Percentiles rank a stretch among this genome's conserved stretches.
phyloP scores from a whole-genome alignment of 2,888 invertebrate species.

The Chloroclystis v-ata region DNA sequence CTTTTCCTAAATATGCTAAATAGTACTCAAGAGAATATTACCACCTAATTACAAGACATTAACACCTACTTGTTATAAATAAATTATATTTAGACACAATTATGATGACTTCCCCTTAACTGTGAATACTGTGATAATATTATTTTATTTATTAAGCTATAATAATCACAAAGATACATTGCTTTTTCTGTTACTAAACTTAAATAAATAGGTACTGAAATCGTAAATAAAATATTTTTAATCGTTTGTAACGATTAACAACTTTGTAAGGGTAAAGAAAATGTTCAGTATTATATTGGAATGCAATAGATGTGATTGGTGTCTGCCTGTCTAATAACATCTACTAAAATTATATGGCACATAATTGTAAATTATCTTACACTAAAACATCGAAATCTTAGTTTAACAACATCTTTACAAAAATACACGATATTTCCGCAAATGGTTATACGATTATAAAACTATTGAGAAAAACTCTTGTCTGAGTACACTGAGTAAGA shows the following conservation, averaged over 20 bases:
- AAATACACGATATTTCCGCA: conserved; percentile 48
- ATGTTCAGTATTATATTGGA: conserved; percentile 37
- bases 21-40: conserved; percentile 15
- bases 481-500: conserved; percentile 3
- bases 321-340: conserved; percentile 19
- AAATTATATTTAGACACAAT: conserved; percentile 35
- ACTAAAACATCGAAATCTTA: conserved; percentile 21
- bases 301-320: conserved; percentile 40
- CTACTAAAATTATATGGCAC: conserved; percentile 39
- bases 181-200: conserved; percentile 7
- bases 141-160: conserved; percentile 7
- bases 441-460: conserved; percentile 10
- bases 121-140: conserved; percentile 21
- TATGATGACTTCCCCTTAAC: conserved; percentile 38
- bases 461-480: conserved; percentile 4
- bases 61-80: conserved; percentile 29
- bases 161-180: conserved; percentile 25
- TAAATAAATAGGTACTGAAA: conserved; percentile 7
- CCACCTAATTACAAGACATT: no score
- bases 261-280: background rate
- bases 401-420: conserved; percentile 52
- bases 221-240: conserved; percentile 25
- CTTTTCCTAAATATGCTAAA: conserved; percentile 27
- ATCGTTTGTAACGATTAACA: conserved; percentile 51
- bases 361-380: conserved; percentile 33